phyloP scores from a whole-genome alignment of 2,888 invertebrate genomes.

The Phragmatobia fuliginosa region DNA sequence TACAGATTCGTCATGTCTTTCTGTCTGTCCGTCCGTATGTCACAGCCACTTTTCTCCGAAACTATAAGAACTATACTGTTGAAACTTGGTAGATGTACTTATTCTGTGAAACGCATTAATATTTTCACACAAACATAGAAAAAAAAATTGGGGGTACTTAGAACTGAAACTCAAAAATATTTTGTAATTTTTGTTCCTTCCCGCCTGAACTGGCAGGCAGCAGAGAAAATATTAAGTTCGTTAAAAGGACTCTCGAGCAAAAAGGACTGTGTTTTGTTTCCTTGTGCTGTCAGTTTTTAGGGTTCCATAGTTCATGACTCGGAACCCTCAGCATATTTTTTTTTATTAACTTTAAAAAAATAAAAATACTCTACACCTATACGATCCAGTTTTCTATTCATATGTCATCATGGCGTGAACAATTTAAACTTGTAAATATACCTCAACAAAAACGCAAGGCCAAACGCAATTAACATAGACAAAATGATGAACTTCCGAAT shows the following conservation, averaged over 20 bases:
- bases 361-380: background rate
- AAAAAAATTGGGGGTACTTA: too few relatives aligned
- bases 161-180: too few relatives aligned
- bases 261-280: background rate
- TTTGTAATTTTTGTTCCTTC: background rate
- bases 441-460: slow-evolving; percentile 17
- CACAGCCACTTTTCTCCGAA: too few relatives aligned
- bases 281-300: background rate
- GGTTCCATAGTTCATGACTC: too few relatives aligned
- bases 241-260: background rate
- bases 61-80: too few relatives aligned
- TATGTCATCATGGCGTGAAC: background rate
- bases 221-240: background rate
- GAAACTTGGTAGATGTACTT: too few relatives aligned
- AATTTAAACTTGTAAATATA: background rate
- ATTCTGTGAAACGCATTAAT: too few relatives aligned
- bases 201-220: background rate
- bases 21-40: too few relatives aligned
- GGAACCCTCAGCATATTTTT: too few relatives aligned
- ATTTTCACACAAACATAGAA: too few relatives aligned
- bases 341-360: too few relatives aligned
- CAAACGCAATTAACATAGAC: slow-evolving; percentile 10
- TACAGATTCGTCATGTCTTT: too few relatives aligned
- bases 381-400: background rate
- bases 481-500: slow-evolving; percentile 18